Evolutionary conservation across 2,113 vertebrate species (phyloP).

Genomic region (Carollia perspicillata): DNA sequence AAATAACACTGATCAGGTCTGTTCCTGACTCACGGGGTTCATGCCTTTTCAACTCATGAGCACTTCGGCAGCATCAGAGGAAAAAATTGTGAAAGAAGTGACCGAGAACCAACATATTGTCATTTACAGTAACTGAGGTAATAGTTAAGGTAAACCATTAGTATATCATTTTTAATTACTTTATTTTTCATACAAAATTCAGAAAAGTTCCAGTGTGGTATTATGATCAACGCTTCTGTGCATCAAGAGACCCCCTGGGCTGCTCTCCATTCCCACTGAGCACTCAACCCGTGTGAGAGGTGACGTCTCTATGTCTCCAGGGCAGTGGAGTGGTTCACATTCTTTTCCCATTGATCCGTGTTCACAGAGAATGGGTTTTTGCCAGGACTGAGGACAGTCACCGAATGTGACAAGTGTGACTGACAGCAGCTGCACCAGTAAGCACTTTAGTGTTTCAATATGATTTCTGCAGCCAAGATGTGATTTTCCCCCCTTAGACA

Average conservation of each 20-base stretch:
- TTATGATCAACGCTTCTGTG: not conserved
- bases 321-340: conserved; percentile 23
- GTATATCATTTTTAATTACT: not conserved
- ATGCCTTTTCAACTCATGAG: not conserved
- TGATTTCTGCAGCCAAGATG: conserved; percentile 35
- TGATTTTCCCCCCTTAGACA: conserved; percentile 28
- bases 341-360: conserved; percentile 42
- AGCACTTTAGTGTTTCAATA: conserved; percentile 37
- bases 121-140: not conserved
- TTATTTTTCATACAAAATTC: not conserved
- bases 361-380: conserved; percentile 53
- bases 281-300: not conserved
- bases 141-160: not conserved
- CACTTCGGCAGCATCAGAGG: not conserved
- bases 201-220: not conserved
- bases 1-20: not conserved
- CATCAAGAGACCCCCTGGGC: not conserved
- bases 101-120: not conserved
- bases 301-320: conserved; percentile 2
- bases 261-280: not conserved
- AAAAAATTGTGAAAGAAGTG: not conserved
- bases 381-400: conserved; percentile 12
- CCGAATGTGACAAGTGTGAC: not conserved
- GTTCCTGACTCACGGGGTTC: not conserved
- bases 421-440: conserved; percentile 7